phyloP scores from a whole-genome alignment of 2,113 vertebrate genomes.

The Triplophysa rosa region DNA sequence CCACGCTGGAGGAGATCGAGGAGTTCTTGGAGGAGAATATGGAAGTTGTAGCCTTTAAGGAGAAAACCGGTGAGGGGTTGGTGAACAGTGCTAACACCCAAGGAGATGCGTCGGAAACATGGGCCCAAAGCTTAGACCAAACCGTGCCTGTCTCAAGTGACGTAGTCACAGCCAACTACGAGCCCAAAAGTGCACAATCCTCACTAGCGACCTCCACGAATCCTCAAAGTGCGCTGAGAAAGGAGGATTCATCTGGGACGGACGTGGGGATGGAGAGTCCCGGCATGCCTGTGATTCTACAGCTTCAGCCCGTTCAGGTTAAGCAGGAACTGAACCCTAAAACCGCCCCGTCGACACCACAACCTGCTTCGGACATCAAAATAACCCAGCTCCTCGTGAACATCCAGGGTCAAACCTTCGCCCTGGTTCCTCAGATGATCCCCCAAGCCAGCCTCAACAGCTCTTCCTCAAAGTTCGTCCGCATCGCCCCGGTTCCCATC shows the following conservation, averaged over 20 bases:
- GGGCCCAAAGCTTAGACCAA: conserved; percentile 75
- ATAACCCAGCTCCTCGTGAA: conserved; percentile 96
- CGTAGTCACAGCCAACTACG: conserved; percentile 54
- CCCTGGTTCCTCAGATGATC: conserved; percentile 91
- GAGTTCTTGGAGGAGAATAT: conserved; percentile 99
- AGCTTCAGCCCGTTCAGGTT: conserved; percentile 89
- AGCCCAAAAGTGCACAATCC: conserved; percentile 67
- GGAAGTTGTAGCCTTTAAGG: conserved; percentile 69
- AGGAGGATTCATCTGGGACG: conserved; percentile 70
- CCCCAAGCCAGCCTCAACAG: conserved; percentile 77
- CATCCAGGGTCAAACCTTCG: conserved; percentile 97
- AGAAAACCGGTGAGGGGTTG: conserved; percentile 60
- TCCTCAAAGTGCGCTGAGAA: conserved; percentile 59
- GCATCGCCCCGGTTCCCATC: conserved; percentile 95
- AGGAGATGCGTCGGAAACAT: conserved; percentile 50
- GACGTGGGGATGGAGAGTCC: conserved; percentile 67
- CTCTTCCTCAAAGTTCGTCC: conserved; percentile 89
- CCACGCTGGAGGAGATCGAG: conserved; percentile 96
- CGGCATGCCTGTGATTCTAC: conserved; percentile 83
- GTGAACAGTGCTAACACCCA: conserved; percentile 73
- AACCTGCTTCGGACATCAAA: conserved; percentile 81
- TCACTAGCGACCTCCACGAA: conserved; percentile 44
- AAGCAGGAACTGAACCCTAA: conserved; percentile 79
- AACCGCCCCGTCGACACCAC: conserved; percentile 58
- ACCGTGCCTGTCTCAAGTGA: conserved; percentile 68